These are phyloP conservation scores for Pandemis cinnamomeana DNA, from an alignment of 2,888 invertebrate genomes.

Conservation along the genomic window DNA sequence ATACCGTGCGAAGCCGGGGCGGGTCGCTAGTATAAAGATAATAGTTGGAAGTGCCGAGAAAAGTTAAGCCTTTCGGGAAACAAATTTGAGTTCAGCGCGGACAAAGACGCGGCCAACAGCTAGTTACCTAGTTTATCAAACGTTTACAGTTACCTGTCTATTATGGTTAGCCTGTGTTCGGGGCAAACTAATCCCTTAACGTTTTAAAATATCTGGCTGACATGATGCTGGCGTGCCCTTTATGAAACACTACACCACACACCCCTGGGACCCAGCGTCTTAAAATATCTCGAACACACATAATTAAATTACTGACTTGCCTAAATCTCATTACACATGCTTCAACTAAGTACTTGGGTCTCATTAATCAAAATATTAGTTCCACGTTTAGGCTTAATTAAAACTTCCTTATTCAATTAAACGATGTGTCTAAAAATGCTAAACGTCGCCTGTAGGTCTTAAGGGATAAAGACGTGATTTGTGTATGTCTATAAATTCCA, in stretches of 20 bases:
- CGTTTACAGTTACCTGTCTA: too few relatives aligned
- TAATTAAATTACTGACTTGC: slow-evolving; percentile 4
- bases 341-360: neutral
- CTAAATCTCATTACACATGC: neutral
- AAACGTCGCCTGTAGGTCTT: too few relatives aligned
- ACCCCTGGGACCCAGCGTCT: neutral
- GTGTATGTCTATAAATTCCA: too few relatives aligned
- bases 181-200: neutral
- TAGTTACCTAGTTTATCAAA: too few relatives aligned
- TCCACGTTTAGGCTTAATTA: neutral
- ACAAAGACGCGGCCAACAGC: too few relatives aligned
- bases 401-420: neutral
- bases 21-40: too few relatives aligned
- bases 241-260: neutral
- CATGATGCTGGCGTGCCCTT: neutral
- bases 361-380: neutral
- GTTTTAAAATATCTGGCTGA: neutral
- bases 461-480: too few relatives aligned
- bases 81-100: too few relatives aligned
- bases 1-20: too few relatives aligned
- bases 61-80: too few relatives aligned
- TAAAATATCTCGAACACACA: neutral
- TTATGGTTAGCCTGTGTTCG: neutral
- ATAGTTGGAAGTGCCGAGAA: too few relatives aligned
- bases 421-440: too few relatives aligned